phyloP scores from a whole-genome alignment of 2,888 invertebrate genomes.

The Caenorhabditis plicata region DNA sequence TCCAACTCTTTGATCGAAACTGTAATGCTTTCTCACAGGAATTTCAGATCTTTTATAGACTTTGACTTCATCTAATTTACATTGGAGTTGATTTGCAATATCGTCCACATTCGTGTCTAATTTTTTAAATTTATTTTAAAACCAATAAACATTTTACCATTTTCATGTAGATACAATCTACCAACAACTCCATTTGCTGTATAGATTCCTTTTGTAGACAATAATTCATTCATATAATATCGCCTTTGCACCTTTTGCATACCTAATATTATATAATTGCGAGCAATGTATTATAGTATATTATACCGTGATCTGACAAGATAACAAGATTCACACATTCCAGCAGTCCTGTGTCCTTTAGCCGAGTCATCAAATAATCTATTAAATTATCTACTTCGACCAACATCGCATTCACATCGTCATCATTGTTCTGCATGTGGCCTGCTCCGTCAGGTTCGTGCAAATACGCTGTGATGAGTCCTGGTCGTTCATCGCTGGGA shows the following conservation, averaged over 20 bases:
- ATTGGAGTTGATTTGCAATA: slow-evolving; percentile 44
- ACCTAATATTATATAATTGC: slow-evolving; percentile 13
- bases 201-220: slow-evolving; percentile 40
- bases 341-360: slow-evolving; percentile 43
- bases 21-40: slow-evolving; percentile 53
- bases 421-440: slow-evolving; percentile 36
- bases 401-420: slow-evolving; percentile 25
- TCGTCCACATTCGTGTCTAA: slow-evolving; percentile 33
- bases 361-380: slow-evolving; percentile 47
- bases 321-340: slow-evolving; percentile 59
- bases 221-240: slow-evolving; percentile 40
- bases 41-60: slow-evolving; percentile 45
- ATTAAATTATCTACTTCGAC: slow-evolving; percentile 43
- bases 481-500: slow-evolving; percentile 43
- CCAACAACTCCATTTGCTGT: slow-evolving; percentile 53
- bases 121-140: background rate
- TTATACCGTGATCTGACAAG: slow-evolving; percentile 58
- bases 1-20: slow-evolving; percentile 46
- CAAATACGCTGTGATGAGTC: slow-evolving; percentile 58
- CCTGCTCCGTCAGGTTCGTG: slow-evolving; percentile 59
- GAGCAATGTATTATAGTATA: background rate
- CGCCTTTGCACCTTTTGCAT: slow-evolving; percentile 50
- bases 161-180: slow-evolving; percentile 48
- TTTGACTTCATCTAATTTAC: slow-evolving; percentile 42
- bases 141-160: slow-evolving; percentile 7